These are phyloP conservation scores for Scolopax rusticola DNA, from an alignment of 2,797 vertebrate genomes.

Conservation along the genomic window DNA sequence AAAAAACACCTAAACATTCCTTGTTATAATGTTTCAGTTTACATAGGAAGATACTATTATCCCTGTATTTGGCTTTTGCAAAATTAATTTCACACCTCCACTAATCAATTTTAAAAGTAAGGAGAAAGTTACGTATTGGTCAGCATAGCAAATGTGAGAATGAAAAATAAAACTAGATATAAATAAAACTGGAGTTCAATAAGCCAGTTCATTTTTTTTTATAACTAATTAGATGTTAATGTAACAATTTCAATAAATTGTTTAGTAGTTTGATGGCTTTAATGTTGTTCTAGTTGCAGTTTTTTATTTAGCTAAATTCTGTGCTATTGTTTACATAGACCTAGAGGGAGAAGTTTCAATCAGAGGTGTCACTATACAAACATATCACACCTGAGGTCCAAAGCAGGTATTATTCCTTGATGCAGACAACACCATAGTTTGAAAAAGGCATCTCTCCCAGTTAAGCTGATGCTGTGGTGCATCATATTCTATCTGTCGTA, in stretches of 20 bases:
- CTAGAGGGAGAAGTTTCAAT: background rate
- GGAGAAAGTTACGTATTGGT: background rate
- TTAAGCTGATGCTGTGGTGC: background rate
- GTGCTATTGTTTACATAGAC: background rate
- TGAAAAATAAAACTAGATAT: background rate
- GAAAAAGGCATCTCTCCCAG: background rate
- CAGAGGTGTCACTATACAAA: background rate
- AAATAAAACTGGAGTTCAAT: background rate
- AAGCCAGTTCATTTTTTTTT: background rate
- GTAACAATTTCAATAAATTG: background rate
- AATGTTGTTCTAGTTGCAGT: background rate
- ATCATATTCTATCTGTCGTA: background rate
- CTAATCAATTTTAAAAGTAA: background rate
- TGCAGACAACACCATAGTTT: background rate
- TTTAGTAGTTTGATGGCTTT: background rate
- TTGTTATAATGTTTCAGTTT: background rate
- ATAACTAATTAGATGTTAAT: background rate
- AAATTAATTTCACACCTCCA: slow-evolving; percentile 12
- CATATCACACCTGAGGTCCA: background rate
- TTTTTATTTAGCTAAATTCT: background rate
- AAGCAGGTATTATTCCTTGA: background rate
- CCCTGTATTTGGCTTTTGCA: background rate
- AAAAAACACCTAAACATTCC: background rate
- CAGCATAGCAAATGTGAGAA: background rate
- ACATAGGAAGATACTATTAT: background rate